Evolutionary conservation across 2,888 invertebrate genomes (phyloP), one percentile per base, ranked within the genome.

Genomic region (Pyrgus malvae): DNA sequence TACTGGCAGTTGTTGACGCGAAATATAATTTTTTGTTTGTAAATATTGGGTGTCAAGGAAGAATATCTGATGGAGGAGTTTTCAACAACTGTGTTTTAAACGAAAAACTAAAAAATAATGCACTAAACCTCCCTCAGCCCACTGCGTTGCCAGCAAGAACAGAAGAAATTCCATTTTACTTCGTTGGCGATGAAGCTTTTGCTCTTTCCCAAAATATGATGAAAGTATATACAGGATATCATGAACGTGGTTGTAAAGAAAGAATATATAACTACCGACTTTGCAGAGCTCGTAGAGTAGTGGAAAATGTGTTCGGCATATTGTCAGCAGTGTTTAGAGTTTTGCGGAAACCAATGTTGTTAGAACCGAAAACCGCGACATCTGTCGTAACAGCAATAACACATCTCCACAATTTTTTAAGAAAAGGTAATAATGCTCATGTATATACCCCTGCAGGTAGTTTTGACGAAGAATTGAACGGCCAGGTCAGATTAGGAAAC

Each of bases 1-100:
- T 62, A 37, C 33, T 64, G 49, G 60, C 62, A 21, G 48, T 63
- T 1, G 64, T 63, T 42, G 61, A 64, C 29, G 53, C 53, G 19
- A 27, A 53, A 27, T 45, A 53, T 53, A 53, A 53, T 31, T 46
- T 48, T 46, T 16, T 48, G 21, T 55, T 19, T 31, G 54, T 55
- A 40, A 31, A 55, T 19, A 23, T 48, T 17, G 54, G 54, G 27
- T 48, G 54, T 16, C 54, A 55, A 55, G 54, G 54, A 40, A 38
- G 54, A 40, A 55, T 55, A 19, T 48, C 48, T 19, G 54, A 55
- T 55, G 40, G 46, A 12, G 51, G 51, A 7, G 44, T 51, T 35
- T 54, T 45, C 21, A 54, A 54, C 2, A 29, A 54, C 29, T 38
- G 38, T 29, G 29, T 27, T 45, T 29, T 45, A 45, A 11, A 46